Base-by-base conservation (phyloP, 2,888 invertebrate species). In the Rhagium mordax region DNA sequence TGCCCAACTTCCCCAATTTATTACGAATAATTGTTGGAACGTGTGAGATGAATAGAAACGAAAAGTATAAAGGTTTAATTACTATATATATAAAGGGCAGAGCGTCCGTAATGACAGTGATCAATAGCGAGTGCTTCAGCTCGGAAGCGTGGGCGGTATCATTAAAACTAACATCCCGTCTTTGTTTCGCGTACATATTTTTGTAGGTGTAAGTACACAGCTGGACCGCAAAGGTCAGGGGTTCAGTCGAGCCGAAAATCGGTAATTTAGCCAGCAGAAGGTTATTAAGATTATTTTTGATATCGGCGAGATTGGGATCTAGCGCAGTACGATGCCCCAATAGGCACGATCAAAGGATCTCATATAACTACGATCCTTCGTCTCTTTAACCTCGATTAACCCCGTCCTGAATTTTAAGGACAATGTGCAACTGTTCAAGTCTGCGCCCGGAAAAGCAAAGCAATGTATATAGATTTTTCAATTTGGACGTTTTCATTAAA, bases 401-500 rank as follows among this genome's bases (percentile, higher is more conserved):
- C 6, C 24, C n/a, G 41, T 41, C 13, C 13, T 3, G 41, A 41
- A n/a, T 10, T n/a, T 4, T 41, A 4, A n/a, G n/a, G 41, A n/a
- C 2, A 13, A 41, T 41, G 13, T 41, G n/a, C n/a, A 24, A 21
- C 21, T 20, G 20, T 10, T 53, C 21, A 24, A n/a, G 24, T 21
- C 21, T 2, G n/a, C 13, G 1, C 53, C 1, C 3, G 20, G 21
- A 13, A 41, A 41, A 41, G 41, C 53, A 24, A 13, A 21, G 20
- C 53, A 24, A 53, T 24, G 24, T 24, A 53, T 53, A 24, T 21
- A 53, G 7, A 53, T 24, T 20, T 53, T 53, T 21, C 24, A 24
- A 13, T 21, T 53, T 20, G n/a, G 75, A 74, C 76, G 55, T 75
- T 76, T 77, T 72, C 77, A 78, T 78, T 77, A 76, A 77, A 76